phyloP scores from a whole-genome alignment of 1,140 invertebrate genomes.

The Phthorimaea operculella region DNA sequence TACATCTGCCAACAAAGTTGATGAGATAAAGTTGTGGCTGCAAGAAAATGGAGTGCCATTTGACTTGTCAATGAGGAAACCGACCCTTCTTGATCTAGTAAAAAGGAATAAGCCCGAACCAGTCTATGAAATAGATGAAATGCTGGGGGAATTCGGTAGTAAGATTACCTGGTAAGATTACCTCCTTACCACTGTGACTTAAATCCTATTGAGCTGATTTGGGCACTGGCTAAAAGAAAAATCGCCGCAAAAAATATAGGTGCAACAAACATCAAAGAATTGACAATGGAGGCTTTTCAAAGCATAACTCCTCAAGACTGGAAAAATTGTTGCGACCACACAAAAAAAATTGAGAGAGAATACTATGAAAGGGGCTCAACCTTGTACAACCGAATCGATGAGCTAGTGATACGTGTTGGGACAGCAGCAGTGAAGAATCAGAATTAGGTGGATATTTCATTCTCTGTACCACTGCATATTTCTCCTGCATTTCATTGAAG shows the following conservation, averaged over 20 bases:
- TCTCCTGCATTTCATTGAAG: too few relatives aligned
- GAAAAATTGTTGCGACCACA: neutral
- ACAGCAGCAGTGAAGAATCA: neutral
- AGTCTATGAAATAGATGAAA: constrained; percentile 13
- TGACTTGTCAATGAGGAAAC: constrained; percentile 4
- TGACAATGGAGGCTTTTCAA: constrained; percentile 8
- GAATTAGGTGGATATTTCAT: too few relatives aligned
- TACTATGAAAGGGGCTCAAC: constrained; percentile 3
- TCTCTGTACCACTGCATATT: too few relatives aligned
- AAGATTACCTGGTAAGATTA: constrained; percentile 31
- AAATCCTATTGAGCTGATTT: constrained; percentile 48
- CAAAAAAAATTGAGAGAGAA: constrained; percentile 3
- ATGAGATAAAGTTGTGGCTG: constrained; percentile 9
- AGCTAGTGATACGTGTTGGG: neutral
- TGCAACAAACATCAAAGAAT: constrained; percentile 8
- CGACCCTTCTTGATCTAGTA: constrained; percentile 2
- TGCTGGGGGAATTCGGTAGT: constrained; percentile 11
- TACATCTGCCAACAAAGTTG: neutral
- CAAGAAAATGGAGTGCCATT: constrained; percentile 5
- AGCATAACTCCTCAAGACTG: neutral
- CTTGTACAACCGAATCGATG: neutral
- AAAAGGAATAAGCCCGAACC: constrained; percentile 14
- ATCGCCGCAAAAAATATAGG: constrained; percentile 12
- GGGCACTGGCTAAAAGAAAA: constrained; percentile 30
- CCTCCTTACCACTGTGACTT: constrained; percentile 43